A percentile compares a stretch with the other conserved stretches of the same genome.
Evolutionary conservation across 2,797 vertebrate genomes (phyloP).

Genomic region (Molossus molossus): DNA sequence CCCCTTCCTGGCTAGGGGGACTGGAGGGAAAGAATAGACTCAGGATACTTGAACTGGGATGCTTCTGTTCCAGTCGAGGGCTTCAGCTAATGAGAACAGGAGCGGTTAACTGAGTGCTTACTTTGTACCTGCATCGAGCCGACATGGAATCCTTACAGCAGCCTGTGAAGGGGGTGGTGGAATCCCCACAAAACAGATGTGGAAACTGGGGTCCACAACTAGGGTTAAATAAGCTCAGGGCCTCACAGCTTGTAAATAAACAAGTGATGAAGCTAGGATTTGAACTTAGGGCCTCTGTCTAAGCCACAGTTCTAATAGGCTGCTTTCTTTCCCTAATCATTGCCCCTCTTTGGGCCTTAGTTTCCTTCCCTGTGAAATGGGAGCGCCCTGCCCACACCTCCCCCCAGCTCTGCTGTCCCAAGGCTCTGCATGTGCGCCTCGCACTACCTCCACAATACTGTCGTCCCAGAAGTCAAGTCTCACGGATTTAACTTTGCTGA

Average conservation of each 20-base stretch:
- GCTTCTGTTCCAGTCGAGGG: neutral
- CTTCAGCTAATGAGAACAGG: neutral
- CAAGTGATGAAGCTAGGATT: neutral
- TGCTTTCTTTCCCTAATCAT: neutral
- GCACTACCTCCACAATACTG: conserved; percentile 92
- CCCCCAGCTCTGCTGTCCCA: neutral
- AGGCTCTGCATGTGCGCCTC: neutral
- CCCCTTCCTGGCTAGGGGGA: neutral
- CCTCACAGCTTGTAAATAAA: neutral
- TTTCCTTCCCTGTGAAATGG: neutral
- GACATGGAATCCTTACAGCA: neutral
- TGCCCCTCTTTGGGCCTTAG: neutral
- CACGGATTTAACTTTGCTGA: conserved; percentile 96
- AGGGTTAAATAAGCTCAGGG: neutral
- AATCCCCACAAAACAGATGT: neutral
- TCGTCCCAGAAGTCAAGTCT: conserved; percentile 96
- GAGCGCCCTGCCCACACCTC: neutral
- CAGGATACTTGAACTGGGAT: neutral
- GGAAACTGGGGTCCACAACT: neutral
- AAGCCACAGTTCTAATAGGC: neutral
- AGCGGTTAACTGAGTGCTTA: neutral
- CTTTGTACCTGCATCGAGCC: neutral
- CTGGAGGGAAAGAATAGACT: neutral
- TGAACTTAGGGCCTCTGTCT: neutral
- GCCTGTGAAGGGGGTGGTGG: neutral